Evolutionary conservation across 2,113 vertebrate species (phyloP).

Genomic region (Calyptommatus sinebrachiatus): DNA sequence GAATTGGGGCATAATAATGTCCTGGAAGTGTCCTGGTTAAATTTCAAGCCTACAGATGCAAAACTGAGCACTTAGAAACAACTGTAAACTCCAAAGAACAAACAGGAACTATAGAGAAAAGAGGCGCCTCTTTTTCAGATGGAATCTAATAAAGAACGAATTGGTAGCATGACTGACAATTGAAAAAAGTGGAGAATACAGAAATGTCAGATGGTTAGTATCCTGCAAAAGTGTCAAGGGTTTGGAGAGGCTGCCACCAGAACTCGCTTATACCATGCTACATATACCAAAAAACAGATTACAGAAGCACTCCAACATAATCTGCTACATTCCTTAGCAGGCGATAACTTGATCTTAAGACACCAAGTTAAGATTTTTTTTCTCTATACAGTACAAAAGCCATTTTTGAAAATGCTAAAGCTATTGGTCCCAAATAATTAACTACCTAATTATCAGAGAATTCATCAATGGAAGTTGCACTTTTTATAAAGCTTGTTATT

Average conservation of each 20-base stretch:
- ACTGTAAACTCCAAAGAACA: constrained; percentile 69
- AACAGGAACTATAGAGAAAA: constrained; percentile 62
- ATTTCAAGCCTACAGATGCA: constrained; percentile 53
- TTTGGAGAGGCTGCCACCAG: background rate
- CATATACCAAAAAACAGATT: constrained; percentile 49
- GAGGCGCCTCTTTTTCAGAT: constrained; percentile 62
- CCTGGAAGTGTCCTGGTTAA: constrained; percentile 37
- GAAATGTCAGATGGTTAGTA: background rate
- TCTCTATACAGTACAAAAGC: constrained; percentile 54
- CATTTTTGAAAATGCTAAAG: constrained; percentile 48
- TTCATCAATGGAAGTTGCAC: background rate
- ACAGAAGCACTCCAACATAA: constrained; percentile 51
- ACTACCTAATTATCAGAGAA: constrained; percentile 20
- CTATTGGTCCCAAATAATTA: constrained; percentile 53
- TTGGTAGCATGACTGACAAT: constrained; percentile 69
- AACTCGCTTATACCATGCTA: constrained; percentile 52
- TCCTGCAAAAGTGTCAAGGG: constrained; percentile 30
- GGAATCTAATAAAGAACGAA: constrained; percentile 67
- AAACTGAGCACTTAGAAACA: constrained; percentile 59
- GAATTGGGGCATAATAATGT: constrained; percentile 54
- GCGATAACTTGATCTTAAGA: constrained; percentile 36
- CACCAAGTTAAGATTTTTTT: constrained; percentile 44
- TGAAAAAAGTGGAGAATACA: background rate
- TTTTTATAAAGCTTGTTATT: constrained; percentile 17
- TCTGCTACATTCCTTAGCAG: constrained; percentile 43